Evolutionary conservation across 92 coral and sea anemone species (phyloP).

Genomic region (Bergia puertoricense): DNA sequence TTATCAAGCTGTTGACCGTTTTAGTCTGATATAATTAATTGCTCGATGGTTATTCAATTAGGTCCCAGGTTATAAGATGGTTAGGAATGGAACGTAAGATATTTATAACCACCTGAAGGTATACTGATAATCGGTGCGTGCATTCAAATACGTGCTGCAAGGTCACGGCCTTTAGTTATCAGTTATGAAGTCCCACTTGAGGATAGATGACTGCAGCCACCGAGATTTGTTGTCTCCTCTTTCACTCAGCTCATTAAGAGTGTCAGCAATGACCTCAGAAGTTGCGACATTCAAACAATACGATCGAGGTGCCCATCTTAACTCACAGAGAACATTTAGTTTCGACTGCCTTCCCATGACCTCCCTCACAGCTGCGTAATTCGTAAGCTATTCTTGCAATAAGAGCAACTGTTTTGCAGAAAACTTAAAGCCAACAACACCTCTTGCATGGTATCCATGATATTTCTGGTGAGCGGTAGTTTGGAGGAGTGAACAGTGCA

Average conservation of each 20-base stretch:
- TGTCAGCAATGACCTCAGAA: conserved; percentile 47
- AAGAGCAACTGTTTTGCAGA: too few relatives aligned
- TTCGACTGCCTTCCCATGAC: too few relatives aligned
- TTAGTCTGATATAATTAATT: conserved; percentile 40
- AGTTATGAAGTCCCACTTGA: conserved; percentile 43
- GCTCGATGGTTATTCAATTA: conserved; percentile 35
- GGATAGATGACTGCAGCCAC: conserved; percentile 43
- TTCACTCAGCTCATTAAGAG: conserved; percentile 51
- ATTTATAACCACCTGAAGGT: conserved; percentile 41
- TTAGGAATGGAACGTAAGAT: conserved; percentile 15
- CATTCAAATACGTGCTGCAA: conserved; percentile 45
- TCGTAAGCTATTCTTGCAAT: too few relatives aligned
- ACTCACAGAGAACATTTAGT: too few relatives aligned
- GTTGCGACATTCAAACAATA: too few relatives aligned
- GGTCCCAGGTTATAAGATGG: conserved; percentile 28
- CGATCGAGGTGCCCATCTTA: too few relatives aligned
- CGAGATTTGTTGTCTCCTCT: conserved; percentile 51
- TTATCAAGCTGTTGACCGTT: conserved; percentile 42
- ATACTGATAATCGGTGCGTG: conserved; percentile 51
- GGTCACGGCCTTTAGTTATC: not conserved
- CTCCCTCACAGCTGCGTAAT: too few relatives aligned
- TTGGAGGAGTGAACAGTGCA: conserved; percentile 46
- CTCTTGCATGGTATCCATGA: conserved; percentile 48
- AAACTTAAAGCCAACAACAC: conserved; percentile 39
- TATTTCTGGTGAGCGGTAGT: conserved; percentile 41